Base-by-base conservation (phyloP, 2,888 invertebrate genomes). In the Cerastoderma edule region DNA sequence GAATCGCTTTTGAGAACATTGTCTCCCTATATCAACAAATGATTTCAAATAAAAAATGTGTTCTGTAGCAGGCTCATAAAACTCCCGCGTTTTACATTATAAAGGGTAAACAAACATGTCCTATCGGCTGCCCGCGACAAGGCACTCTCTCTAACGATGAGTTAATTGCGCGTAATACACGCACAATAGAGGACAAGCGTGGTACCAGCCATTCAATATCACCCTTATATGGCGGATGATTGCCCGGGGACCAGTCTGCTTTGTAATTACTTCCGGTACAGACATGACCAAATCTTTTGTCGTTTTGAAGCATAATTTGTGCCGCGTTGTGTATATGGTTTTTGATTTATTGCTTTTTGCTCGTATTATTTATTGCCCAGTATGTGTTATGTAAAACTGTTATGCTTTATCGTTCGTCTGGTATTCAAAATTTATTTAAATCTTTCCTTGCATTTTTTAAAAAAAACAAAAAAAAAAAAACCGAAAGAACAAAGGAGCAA, bases 251-350 rank as follows among this genome's bases (percentile, higher is more conserved):
- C 57, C 32, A 33, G 32, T 19, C 33, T 33, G 33, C 33, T 22
- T 16, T n/a, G 33, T 57, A 57, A 57, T 57, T 30, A 57, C 28
- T 57, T 57, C 57, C 57, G 57, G 57, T 57, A 32, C 22, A 32
- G 57, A 32, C 57, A 32, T 16, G 28, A 57, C 57, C 57, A 57
- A n/a, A n/a, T n/a, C n/a, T n/a, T n/a, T n/a, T n/a, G n/a, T n/a
- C n/a, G n/a, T n/a, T n/a, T n/a, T n/a, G n/a, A n/a, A n/a, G n/a
- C n/a, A n/a, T n/a, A n/a, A n/a, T n/a, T n/a, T n/a, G n/a, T n/a
- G n/a, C n/a, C n/a, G n/a, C n/a, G n/a, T 10, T 32, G 22, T 16
- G 19, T 33, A 33, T 32, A 57, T 53, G 24, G 53, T 10, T 24
- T 53, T 24, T 53, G 24, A 24, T 53, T 53, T 22, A 13, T 24